Conservation (phyloP, 2,888 invertebrate genomes). For the Sphaeridia pumilis region DNA sequence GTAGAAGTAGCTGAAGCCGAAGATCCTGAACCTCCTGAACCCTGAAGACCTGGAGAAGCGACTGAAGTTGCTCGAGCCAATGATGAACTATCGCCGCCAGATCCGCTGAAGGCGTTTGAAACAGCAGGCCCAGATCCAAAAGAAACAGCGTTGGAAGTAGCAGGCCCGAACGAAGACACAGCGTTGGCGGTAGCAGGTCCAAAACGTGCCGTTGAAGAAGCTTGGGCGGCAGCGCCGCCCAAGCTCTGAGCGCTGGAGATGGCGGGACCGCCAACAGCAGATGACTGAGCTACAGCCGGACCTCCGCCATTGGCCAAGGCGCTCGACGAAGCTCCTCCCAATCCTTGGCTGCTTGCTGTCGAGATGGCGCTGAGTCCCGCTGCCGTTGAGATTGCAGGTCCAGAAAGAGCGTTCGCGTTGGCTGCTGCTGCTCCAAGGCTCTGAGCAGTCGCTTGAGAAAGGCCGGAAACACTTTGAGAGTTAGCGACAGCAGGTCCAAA, state of each 20-base stretch:
- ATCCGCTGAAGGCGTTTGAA: background rate
- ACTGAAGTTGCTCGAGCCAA: too few relatives aligned
- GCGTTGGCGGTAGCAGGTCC: background rate
- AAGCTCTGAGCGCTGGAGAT: background rate
- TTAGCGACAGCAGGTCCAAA: background rate
- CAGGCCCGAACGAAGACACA: background rate
- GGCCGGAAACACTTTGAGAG: background rate
- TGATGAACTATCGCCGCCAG: background rate
- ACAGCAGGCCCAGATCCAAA: background rate
- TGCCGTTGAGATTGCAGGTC: background rate
- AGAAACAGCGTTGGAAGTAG: background rate
- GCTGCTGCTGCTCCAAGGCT: background rate
- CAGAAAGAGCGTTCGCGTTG: background rate
- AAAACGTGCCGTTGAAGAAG: too few relatives aligned
- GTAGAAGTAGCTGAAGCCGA: too few relatives aligned
- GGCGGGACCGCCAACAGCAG: background rate
- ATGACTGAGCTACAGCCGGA: background rate
- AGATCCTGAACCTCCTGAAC: too few relatives aligned
- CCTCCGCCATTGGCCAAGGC: background rate
- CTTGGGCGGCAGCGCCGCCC: too few relatives aligned
- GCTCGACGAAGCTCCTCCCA: background rate
- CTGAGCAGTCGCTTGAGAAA: background rate
- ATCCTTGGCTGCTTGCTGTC: background rate
- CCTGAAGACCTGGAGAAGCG: too few relatives aligned
- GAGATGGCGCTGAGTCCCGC: background rate